A percentile compares a stretch with the other conserved stretches of the same genome.
These are phyloP conservation scores for Coleophora deauratella DNA, from an alignment of 2,888 invertebrate species.

Conservation along the genomic window DNA sequence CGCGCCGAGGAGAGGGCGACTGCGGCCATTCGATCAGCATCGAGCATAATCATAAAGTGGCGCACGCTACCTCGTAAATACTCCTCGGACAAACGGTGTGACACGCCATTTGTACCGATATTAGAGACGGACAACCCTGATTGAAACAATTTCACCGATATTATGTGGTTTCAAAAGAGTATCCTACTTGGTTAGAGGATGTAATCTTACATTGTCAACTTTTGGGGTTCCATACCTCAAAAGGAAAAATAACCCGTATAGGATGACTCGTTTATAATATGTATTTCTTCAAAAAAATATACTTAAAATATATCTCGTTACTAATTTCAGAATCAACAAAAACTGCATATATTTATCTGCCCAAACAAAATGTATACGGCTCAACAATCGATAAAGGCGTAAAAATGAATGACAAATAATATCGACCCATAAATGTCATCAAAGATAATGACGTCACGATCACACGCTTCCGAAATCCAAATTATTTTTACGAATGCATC, in stretches of 20 bases:
- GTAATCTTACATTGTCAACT: no score
- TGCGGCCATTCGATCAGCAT: constrained; percentile 67
- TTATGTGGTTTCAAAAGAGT: no score
- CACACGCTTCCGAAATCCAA: constrained; percentile 8
- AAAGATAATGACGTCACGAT: constrained; percentile 46
- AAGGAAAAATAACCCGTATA: no score
- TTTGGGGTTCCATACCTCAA: no score
- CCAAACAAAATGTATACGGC: no score
- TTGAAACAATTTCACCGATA: no score
- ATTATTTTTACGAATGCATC: constrained; percentile 60
- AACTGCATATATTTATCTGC: no score
- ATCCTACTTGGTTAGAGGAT: no score
- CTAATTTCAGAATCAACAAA: no score
- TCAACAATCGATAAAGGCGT: constrained; percentile 14
- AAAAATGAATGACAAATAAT: constrained; percentile 10
- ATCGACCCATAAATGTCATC: constrained; percentile 35
- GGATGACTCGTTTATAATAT: no score
- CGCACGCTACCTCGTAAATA: constrained; percentile 57
- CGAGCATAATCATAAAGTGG: constrained; percentile 66
- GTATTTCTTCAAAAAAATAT: no score
- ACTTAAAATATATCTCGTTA: no score
- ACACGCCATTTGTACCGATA: constrained; percentile 1
- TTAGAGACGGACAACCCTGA: constrained; percentile 6
- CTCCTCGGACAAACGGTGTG: constrained; percentile 32
- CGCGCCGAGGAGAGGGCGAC: constrained; percentile 37